A percentile compares a stretch with the other conserved stretches of the same genome.
These are phyloP conservation scores for Coreoperca whiteheadi DNA, from an alignment of 2,113 vertebrate species.

Conservation along the genomic window DNA sequence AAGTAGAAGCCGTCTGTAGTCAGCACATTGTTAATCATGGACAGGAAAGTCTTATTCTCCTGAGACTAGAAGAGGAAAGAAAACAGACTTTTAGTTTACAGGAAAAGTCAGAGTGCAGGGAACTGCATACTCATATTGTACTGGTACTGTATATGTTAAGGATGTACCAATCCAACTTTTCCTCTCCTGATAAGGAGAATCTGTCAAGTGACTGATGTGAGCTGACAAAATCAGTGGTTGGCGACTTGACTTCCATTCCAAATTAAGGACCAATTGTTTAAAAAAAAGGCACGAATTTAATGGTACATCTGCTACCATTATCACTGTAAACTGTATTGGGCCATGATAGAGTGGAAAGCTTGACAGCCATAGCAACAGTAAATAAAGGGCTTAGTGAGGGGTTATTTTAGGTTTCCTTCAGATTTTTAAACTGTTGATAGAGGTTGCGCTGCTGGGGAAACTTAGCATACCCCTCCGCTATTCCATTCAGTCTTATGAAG, in stretches of 20 bases:
- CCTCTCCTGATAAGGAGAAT: too few relatives aligned
- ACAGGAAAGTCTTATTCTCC: slow-evolving; percentile 95
- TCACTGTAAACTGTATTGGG: not conserved
- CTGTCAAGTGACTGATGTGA: not conserved
- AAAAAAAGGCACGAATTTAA: not conserved
- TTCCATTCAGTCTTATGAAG: not conserved
- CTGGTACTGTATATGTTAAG: not conserved
- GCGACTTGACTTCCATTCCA: not conserved
- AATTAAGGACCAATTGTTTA: not conserved
- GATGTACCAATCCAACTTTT: not conserved
- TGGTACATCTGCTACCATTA: not conserved
- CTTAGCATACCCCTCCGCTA: not conserved
- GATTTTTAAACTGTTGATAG: not conserved
- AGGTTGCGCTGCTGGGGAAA: not conserved
- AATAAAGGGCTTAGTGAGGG: not conserved
- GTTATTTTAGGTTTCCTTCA: not conserved
- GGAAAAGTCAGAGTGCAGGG: not conserved
- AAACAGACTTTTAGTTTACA: slow-evolving; percentile 21
- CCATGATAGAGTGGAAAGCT: too few relatives aligned
- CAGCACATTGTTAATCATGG: slow-evolving; percentile 95
- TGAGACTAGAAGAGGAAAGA: slow-evolving; percentile 86
- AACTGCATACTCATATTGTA: not conserved
- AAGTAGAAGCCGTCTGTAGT: slow-evolving; percentile 97
- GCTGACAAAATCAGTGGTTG: not conserved
- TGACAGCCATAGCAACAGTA: not conserved